Evolutionary conservation across 2,888 invertebrate species (phyloP), one percentile per base, ranked within the genome.

Genomic region (Alentia gelatinosa): DNA sequence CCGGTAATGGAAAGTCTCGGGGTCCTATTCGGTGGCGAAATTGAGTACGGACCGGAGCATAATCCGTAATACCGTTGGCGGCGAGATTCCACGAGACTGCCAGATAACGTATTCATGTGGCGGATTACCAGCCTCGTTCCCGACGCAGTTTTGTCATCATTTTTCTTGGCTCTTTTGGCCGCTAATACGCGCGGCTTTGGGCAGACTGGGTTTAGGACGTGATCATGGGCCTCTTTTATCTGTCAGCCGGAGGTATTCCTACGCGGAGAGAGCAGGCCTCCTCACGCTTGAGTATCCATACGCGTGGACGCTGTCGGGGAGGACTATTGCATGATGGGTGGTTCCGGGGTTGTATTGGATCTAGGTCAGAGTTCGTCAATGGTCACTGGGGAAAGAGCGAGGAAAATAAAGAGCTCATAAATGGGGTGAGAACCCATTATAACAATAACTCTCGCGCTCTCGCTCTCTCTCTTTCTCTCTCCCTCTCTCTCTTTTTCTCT

Each of bases 81-180:
- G 5, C 47, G 47, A 42, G 86, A 86, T 42, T 40, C 47, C 1
- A 1, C 42, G 86, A 86, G 86, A 47, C 15, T 30, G 79, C 15
- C 86, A 42, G 86, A 86, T 86, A 50, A 86, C 35, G 86, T 42
- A 42, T 86, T 86, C 86, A 42, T 86, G 35, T 30, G 86, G 33
- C 30, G 47, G 86, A 47, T 47, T 42, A 42, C n/a, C 4, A 15
- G 47, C n/a, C 26, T 47, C 47, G 47, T 47, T 42, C 47, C 15
- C 74, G 47, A 4, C 47, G 86, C 30, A 1, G 86, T 9, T 86
- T 47, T 30, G 86, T 35, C 47, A 42, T 86, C 86, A 86, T 86
- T 86, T 86, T 86, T 86, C 86, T 19, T 15, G 86, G 47, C 26
- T 86, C 47, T 47, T 86, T 86, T 47, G n/a, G 86, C 50, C 30